Evolutionary conservation across 2,113 vertebrate species (phyloP), one percentile per base, ranked within the genome.

Genomic region (Ondatra zibethicus): DNA sequence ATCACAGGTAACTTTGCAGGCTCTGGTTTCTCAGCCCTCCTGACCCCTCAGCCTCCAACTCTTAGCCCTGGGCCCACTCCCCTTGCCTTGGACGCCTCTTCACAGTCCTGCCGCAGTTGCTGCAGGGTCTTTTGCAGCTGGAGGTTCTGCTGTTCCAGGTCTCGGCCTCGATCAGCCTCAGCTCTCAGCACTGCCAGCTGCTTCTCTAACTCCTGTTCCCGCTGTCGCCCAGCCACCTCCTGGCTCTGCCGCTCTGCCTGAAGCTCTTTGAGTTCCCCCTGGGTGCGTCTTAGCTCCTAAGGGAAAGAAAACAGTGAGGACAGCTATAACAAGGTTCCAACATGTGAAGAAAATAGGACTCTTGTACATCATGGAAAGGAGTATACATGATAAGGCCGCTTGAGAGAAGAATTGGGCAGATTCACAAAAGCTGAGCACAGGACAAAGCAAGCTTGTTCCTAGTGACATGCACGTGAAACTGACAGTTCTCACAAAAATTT

Each of bases 241-340:
- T 97, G 98, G 78, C 98, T 98, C 92, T 99, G 99, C 92, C 97
- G 86, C 93, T 99, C 99, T 0, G 96, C 90, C 16, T 55, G 96
- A 47, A 98, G 89, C 92, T 99, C 99, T 95, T 98, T 97, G 68
- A 99, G 98, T 9, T 98, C 98, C 29, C 98, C 98, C 55, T 87
- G 98, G 9, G 91, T 96, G 52, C 85, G 97, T 92, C 96, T 97
- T 73, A 99, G 98, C 92, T 99, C 99, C 99, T 99, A 81, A 5
- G 78, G 58, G 31, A 45, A 39, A 0, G 47, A 33, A 1, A 27
- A 4, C 14, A n/a, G 39, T 21, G 12, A 19, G 14, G 82, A 52
- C 19, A 0, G 17, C 36, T 7, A 55, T 27, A 29, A 12, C 39
- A 7, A 63, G 45, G 85, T 5, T 86, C 29, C 2, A 17, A n/a